phyloP scores from a whole-genome alignment of 2,888 invertebrate genomes.

The Agrotis clavis region DNA sequence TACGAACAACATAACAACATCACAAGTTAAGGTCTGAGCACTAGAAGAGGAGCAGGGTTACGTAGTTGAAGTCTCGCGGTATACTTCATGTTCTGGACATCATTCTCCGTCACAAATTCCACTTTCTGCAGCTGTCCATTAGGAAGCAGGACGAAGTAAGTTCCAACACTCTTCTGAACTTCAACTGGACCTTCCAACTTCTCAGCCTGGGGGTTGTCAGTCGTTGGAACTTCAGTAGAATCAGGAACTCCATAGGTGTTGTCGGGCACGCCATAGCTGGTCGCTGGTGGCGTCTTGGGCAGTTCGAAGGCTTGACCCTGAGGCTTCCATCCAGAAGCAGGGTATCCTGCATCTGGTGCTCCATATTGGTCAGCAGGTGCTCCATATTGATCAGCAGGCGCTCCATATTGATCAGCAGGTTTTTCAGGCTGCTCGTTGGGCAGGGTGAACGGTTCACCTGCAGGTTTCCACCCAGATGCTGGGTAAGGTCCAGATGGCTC shows the following conservation, averaged over 20 bases:
- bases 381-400: slow-evolving; percentile 72
- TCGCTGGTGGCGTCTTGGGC: slow-evolving; percentile 78
- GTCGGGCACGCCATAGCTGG: slow-evolving; percentile 81
- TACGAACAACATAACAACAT: slow-evolving; percentile 17
- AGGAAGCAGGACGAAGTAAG: slow-evolving; percentile 92
- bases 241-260: slow-evolving; percentile 78
- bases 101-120: slow-evolving; percentile 89
- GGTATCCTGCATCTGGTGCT: slow-evolving; percentile 76
- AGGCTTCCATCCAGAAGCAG: slow-evolving; percentile 87
- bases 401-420: slow-evolving; percentile 71
- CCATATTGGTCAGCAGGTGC: slow-evolving; percentile 73
- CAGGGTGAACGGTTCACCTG: slow-evolving; percentile 80
- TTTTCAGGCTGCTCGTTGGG: slow-evolving; percentile 75
- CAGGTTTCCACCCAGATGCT: slow-evolving; percentile 85
- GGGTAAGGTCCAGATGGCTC: slow-evolving; percentile 80
- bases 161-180: slow-evolving; percentile 89
- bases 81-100: slow-evolving; percentile 91
- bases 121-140: slow-evolving; percentile 92
- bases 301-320: slow-evolving; percentile 81
- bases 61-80: slow-evolving; percentile 91
- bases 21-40: slow-evolving; percentile 77
- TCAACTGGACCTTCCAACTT: slow-evolving; percentile 83
- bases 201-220: slow-evolving; percentile 83
- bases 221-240: slow-evolving; percentile 77
- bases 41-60: slow-evolving; percentile 79